phyloP scores from a whole-genome alignment of 2,888 invertebrate species.

The Apodemia duryi region DNA sequence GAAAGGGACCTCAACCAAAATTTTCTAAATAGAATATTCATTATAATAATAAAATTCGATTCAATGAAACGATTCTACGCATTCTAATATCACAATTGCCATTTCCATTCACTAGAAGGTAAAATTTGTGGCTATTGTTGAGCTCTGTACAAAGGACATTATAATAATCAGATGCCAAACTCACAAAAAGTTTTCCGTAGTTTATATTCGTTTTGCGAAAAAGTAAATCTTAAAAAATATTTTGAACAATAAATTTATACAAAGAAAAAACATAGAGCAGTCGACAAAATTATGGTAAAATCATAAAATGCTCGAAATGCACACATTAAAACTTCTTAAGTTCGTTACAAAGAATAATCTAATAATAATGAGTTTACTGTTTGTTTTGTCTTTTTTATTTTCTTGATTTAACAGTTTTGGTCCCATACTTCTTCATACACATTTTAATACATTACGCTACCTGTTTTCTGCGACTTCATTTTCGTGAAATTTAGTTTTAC shows the following conservation, averaged over 20 bases:
- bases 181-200: conserved; percentile 5
- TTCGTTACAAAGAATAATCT: no score
- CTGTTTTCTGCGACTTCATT: no score
- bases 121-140: conserved; percentile 24
- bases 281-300: no score
- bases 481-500: no score
- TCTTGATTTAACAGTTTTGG: no score
- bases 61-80: conserved; percentile 12
- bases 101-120: conserved; percentile 16
- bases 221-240: background rate
- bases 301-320: no score
- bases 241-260: background rate
- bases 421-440: no score
- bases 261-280: no score
- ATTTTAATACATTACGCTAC: no score
- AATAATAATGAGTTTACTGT: no score
- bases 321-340: no score
- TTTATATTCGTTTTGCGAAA: conserved; percentile 5
- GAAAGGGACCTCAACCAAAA: background rate
- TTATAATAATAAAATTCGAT: conserved; percentile 16
- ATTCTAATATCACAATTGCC: conserved; percentile 25
- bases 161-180: conserved; percentile 14
- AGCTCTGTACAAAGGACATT: conserved; percentile 17
- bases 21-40: conserved; percentile 17
- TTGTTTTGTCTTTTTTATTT: no score